These are phyloP conservation scores for Sipha flava DNA, from an alignment of 1,140 invertebrate genomes.

Conservation along the genomic window DNA sequence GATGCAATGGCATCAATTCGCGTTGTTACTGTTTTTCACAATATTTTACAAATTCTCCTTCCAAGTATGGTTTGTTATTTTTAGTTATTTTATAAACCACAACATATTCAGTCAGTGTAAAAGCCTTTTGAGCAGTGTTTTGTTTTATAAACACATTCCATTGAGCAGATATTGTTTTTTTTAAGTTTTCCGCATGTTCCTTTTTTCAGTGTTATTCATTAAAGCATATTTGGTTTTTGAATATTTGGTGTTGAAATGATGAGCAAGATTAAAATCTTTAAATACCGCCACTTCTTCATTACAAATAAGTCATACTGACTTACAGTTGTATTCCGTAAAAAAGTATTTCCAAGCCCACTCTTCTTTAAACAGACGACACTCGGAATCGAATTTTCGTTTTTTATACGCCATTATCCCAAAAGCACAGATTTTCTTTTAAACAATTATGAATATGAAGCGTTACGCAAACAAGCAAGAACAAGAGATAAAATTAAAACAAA, in stretches of 20 bases:
- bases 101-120: slow-evolving; percentile 40
- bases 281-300: slow-evolving; percentile 34
- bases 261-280: slow-evolving; percentile 32
- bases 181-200: slow-evolving; percentile 34
- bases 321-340: slow-evolving; percentile 33
- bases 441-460: neutral
- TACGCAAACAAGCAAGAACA: neutral
- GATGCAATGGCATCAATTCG: slow-evolving; percentile 39
- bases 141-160: slow-evolving; percentile 38
- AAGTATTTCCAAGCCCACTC: slow-evolving; percentile 32
- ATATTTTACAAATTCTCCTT: slow-evolving; percentile 38
- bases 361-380: slow-evolving; percentile 31
- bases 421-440: neutral
- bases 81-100: slow-evolving; percentile 39
- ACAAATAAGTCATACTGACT: slow-evolving; percentile 37
- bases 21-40: slow-evolving; percentile 39
- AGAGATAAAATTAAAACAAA: neutral
- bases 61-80: slow-evolving; percentile 38
- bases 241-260: slow-evolving; percentile 29
- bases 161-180: slow-evolving; percentile 39
- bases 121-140: slow-evolving; percentile 37
- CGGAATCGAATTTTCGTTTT: slow-evolving; percentile 35
- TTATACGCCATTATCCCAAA: slow-evolving; percentile 12
- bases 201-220: neutral
- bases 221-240: slow-evolving; percentile 14